Conservation (phyloP, 2,888 invertebrate species). For the Xylocampa areola region DNA sequence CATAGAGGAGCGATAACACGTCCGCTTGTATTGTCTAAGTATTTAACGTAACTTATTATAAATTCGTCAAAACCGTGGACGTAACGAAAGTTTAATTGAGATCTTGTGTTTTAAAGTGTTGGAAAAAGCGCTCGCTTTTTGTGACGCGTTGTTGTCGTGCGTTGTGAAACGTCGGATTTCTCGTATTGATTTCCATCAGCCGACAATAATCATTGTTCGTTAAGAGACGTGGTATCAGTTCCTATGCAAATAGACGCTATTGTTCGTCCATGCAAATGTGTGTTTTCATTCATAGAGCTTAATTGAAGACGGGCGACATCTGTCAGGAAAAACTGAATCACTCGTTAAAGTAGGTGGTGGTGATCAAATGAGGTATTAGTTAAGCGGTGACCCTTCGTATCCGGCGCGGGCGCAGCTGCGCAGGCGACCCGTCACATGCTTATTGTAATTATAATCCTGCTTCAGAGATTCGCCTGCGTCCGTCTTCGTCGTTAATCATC, state of each 20-base stretch:
- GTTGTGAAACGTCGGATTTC: slow-evolving; percentile 84
- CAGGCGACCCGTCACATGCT: slow-evolving; percentile 72
- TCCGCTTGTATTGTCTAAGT: slow-evolving; percentile 76
- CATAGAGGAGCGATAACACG: slow-evolving; percentile 74
- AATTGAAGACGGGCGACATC: slow-evolving; percentile 85
- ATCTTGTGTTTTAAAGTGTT: slow-evolving; percentile 62
- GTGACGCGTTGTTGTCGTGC: slow-evolving; percentile 66
- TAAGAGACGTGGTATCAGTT: slow-evolving; percentile 69
- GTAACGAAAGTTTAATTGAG: slow-evolving; percentile 79
- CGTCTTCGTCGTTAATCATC: slow-evolving; percentile 61
- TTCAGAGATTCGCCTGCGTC: slow-evolving; percentile 65
- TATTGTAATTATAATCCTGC: slow-evolving; percentile 77
- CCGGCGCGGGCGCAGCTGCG: slow-evolving; percentile 84
- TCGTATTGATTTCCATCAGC: slow-evolving; percentile 82
- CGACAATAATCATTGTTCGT: slow-evolving; percentile 85
- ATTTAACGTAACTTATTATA: slow-evolving; percentile 76
- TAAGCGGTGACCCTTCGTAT: slow-evolving; percentile 86
- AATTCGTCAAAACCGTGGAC: slow-evolving; percentile 81
- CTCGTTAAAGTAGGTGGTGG: slow-evolving; percentile 79
- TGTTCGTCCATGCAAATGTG: slow-evolving; percentile 84
- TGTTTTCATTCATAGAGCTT: slow-evolving; percentile 84
- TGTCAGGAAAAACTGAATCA: slow-evolving; percentile 88
- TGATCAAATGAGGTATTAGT: slow-evolving; percentile 80
- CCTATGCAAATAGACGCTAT: slow-evolving; percentile 83
- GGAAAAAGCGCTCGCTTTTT: slow-evolving; percentile 65